Percentiles rank a stretch among this genome's conserved stretches.
Evolutionary conservation across 1,140 invertebrate species (phyloP).

Genomic region (Telenomus remus): DNA sequence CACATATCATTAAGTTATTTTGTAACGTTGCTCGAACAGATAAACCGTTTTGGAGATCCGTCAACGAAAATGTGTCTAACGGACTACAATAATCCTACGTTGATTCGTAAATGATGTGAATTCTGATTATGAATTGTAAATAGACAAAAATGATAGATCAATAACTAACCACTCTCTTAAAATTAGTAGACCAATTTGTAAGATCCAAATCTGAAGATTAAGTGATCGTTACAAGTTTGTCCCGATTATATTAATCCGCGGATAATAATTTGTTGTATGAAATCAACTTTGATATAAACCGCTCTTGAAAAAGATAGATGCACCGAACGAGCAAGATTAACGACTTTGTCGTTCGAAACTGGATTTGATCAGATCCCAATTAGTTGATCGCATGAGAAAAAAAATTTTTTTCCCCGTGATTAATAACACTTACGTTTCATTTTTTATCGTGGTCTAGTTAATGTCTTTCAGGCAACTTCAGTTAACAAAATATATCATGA

Average conservation of each 20-base stretch:
- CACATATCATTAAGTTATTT: conserved; percentile 14
- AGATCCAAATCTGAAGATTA: neutral
- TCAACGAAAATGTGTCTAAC: no score
- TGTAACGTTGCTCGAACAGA: neutral
- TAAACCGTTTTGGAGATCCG: neutral
- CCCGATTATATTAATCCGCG: conserved; percentile 33
- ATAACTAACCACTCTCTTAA: no score
- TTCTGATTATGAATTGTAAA: no score
- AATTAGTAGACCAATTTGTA: no score
- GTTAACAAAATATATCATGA: neutral
- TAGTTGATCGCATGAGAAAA: conserved; percentile 21
- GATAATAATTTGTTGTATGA: conserved; percentile 41
- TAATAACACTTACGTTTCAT: conserved; percentile 9
- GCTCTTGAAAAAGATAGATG: conserved; percentile 48
- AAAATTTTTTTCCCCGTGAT: conserved; percentile 11
- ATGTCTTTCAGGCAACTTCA: no score
- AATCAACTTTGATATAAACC: conserved; percentile 39
- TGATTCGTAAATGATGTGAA: no score
- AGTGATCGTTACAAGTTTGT: conserved; percentile 26
- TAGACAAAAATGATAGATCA: neutral
- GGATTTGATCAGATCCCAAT: conserved; percentile 43
- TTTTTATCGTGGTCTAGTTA: neutral
- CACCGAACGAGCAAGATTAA: conserved; percentile 42
- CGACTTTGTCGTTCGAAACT: conserved; percentile 34
- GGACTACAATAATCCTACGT: no score